These are phyloP conservation scores for Conopomorpha cramerella DNA, from an alignment of 1,140 invertebrate species.

Conservation along the genomic window DNA sequence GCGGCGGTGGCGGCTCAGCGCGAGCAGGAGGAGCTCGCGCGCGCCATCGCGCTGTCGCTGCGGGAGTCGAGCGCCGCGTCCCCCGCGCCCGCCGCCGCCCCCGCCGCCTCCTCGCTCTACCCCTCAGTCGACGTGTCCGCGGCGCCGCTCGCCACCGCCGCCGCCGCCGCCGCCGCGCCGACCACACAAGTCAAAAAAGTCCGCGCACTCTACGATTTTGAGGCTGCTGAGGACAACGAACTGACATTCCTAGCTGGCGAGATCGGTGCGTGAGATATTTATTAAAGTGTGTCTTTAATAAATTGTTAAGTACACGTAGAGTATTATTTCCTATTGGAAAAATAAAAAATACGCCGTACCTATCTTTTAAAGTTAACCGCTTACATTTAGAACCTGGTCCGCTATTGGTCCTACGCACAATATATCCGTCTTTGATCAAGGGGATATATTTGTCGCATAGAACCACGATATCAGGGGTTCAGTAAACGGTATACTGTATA, in stretches of 20 bases:
- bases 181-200: slow-evolving; percentile 68
- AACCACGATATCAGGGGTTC: too few species aligned
- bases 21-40: slow-evolving; percentile 16
- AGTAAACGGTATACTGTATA: too few species aligned
- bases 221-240: slow-evolving; percentile 99
- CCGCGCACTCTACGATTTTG: slow-evolving; percentile 97
- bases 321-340: too few species aligned
- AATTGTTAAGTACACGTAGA: too few species aligned
- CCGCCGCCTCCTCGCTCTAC: slow-evolving; percentile 93
- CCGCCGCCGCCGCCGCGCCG: slow-evolving; percentile 39
- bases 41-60: not conserved
- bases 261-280: slow-evolving; percentile 84
- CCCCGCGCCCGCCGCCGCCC: slow-evolving; percentile 10
- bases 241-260: slow-evolving; percentile 95
- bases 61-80: slow-evolving; percentile 34
- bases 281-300: too few species aligned
- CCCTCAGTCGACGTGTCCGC: slow-evolving; percentile 49
- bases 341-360: too few species aligned
- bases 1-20: slow-evolving; percentile 16
- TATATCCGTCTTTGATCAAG: too few species aligned
- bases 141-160: slow-evolving; percentile 1
- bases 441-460: too few species aligned
- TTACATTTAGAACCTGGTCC: too few species aligned
- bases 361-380: too few species aligned
- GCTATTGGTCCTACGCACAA: too few species aligned